Evolutionary conservation across 2,888 invertebrate species (phyloP).

Genomic region (Epiblema foenella): DNA sequence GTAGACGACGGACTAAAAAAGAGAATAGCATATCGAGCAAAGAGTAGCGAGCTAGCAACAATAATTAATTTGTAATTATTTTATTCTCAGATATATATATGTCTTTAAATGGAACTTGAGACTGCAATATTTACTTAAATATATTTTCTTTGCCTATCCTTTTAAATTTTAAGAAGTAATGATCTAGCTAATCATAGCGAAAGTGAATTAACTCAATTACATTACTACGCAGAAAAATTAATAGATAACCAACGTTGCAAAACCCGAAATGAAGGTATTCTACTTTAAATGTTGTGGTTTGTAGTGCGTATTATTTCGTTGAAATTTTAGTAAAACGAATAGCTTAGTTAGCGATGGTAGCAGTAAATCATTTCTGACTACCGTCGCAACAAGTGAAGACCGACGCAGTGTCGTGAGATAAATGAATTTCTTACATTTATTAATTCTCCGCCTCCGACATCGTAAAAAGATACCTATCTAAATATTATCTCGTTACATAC

Average conservation of each 20-base stretch:
- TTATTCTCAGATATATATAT: too few relatives aligned
- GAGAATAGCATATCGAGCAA: too few relatives aligned
- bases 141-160: neutral
- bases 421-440: conserved; percentile 38
- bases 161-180: too few relatives aligned
- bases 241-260: conserved; percentile 1
- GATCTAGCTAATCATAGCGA: neutral
- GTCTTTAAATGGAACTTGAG: too few relatives aligned
- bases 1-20: too few relatives aligned
- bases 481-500: neutral
- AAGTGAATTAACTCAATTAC: neutral
- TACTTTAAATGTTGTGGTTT: conserved; percentile 4
- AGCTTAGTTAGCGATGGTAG: conserved; percentile 44
- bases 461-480: neutral
- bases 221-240: neutral
- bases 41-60: too few relatives aligned
- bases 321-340: conserved; percentile 40
- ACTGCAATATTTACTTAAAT: neutral
- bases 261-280: neutral
- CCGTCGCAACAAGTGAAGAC: conserved; percentile 19
- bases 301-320: conserved; percentile 6
- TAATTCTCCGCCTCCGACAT: conserved; percentile 13
- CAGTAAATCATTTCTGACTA: conserved; percentile 49
- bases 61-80: too few relatives aligned
- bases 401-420: conserved; percentile 15